phyloP scores from a whole-genome alignment of 1,140 invertebrate species.

The Zaprionus ornatus region DNA sequence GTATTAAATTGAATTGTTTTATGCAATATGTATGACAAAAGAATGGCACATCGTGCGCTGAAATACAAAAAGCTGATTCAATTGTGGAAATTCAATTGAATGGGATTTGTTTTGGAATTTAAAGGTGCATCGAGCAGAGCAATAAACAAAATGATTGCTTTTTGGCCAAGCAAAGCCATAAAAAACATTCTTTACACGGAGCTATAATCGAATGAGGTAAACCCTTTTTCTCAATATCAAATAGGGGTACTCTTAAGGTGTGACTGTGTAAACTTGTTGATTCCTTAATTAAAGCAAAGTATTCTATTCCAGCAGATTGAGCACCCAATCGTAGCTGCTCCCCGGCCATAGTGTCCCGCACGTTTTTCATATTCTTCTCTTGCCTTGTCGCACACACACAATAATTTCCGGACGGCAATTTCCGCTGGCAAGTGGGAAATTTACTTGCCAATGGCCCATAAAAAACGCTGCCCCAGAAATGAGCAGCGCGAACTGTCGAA shows the following conservation, averaged over 20 bases:
- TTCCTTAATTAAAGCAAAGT: not conserved
- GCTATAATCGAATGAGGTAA: not conserved
- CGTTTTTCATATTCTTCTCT: slow-evolving; percentile 20
- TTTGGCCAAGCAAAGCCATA: not conserved
- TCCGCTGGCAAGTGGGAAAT: slow-evolving; percentile 58
- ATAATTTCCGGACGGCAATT: slow-evolving; percentile 59
- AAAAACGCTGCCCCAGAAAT: slow-evolving; percentile 31
- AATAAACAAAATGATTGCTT: not conserved
- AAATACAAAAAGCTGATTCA: not conserved
- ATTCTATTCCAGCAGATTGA: not conserved
- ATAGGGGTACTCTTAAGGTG: not conserved
- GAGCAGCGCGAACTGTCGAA: not conserved
- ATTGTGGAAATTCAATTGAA: slow-evolving; percentile 13
- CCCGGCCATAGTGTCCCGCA: not conserved
- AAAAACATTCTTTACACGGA: not conserved
- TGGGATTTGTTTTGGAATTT: slow-evolving; percentile 1
- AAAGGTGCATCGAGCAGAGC: slow-evolving; percentile 3
- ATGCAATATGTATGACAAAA: slow-evolving; percentile 13
- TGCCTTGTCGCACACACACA: slow-evolving; percentile 52
- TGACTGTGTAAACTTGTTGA: not conserved
- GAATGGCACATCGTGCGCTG: not conserved
- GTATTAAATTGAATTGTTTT: slow-evolving; percentile 48
- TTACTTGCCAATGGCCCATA: slow-evolving; percentile 53
- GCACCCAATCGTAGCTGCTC: slow-evolving; percentile 7
- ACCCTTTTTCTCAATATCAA: not conserved